Evolutionary conservation across 2,113 vertebrate species (phyloP).

Genomic region (Probosciger aterrimus): DNA sequence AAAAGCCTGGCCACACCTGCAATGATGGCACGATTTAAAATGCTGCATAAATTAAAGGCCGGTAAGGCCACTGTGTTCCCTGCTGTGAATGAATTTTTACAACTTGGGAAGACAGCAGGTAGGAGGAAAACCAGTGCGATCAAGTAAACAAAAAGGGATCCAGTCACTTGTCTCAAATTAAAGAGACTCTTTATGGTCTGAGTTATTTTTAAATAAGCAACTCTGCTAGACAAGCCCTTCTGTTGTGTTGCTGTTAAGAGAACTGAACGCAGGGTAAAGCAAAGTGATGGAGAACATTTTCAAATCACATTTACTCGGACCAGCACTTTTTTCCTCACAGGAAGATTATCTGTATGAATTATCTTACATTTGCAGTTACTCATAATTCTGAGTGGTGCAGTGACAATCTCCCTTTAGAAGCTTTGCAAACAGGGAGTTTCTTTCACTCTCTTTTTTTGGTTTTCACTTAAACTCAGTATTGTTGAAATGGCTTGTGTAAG

Average conservation of each 20-base stretch:
- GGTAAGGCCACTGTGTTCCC: constrained; percentile 57
- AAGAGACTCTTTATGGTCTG: not conserved
- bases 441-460: not conserved
- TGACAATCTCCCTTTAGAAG: constrained; percentile 1
- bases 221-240: not conserved
- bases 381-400: not conserved
- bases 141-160: constrained; percentile 55
- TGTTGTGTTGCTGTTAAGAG: not conserved
- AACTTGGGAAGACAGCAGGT: constrained; percentile 4
- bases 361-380: constrained; percentile 7
- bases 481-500: not conserved
- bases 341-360: constrained; percentile 14
- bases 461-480: not conserved
- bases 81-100: constrained; percentile 44
- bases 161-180: constrained; percentile 29
- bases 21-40: constrained; percentile 57
- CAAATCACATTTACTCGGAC: not conserved
- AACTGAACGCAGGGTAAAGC: not conserved
- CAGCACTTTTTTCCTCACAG: not conserved
- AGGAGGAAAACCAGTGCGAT: not conserved
- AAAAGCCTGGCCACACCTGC: constrained; percentile 73
- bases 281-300: constrained; percentile 19
- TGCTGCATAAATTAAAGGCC: constrained; percentile 66
- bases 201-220: constrained; percentile 39
- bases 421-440: not conserved